Conservation (phyloP, 2,797 vertebrate genomes). For the Thripadectes ignobilis region DNA sequence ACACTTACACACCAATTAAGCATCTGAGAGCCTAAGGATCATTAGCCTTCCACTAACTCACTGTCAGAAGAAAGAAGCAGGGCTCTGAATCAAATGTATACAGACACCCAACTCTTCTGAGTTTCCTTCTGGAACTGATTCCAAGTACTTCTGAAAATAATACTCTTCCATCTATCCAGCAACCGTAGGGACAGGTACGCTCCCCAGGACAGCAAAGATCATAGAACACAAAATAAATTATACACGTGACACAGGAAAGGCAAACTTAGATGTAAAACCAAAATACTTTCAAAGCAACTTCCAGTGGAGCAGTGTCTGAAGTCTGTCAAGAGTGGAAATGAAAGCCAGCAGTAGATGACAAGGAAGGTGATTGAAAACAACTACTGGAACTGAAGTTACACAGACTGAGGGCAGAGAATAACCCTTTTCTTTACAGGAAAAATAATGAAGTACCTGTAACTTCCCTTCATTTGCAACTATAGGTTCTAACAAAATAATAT, state of each 20-base stretch:
- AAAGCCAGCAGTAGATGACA: conserved; percentile 7
- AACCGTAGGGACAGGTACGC: background rate
- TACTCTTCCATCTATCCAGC: background rate
- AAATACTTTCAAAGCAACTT: conserved; percentile 25
- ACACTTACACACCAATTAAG: background rate
- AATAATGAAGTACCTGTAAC: background rate
- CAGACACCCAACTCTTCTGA: background rate
- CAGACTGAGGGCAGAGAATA: background rate
- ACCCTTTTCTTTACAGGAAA: background rate
- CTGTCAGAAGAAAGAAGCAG: background rate
- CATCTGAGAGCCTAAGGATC: background rate
- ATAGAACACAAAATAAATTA: background rate
- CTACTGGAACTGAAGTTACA: background rate
- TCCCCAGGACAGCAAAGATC: conserved; percentile 2
- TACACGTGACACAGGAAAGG: background rate
- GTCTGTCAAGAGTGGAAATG: conserved; percentile 21
- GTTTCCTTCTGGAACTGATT: background rate
- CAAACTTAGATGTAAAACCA: background rate
- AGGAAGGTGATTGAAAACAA: background rate
- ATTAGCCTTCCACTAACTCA: background rate
- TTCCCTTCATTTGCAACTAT: background rate
- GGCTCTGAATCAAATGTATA: background rate
- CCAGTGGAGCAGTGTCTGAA: conserved; percentile 24
- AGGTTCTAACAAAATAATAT: background rate
- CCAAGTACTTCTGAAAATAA: background rate